These are phyloP conservation scores for Dione vanillae DNA, from an alignment of 2,888 invertebrate species.

Conservation along the genomic window DNA sequence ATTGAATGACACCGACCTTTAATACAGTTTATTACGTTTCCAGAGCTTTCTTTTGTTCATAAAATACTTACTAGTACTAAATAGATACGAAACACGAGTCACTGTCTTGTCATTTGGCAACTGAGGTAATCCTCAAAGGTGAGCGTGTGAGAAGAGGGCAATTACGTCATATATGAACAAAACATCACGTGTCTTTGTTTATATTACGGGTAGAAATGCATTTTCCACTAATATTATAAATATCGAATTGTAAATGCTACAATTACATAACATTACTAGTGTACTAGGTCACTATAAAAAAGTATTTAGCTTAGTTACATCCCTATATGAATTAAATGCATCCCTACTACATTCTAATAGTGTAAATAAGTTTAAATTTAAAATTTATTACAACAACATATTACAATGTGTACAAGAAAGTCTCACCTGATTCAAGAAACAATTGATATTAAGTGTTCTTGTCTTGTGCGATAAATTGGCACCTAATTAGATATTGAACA, in stretches of 20 bases:
- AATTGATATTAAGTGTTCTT: not conserved
- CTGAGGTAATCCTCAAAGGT: not conserved
- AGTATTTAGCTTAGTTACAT: too few relatives aligned
- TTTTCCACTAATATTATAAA: not conserved
- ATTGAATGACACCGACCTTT: conserved; percentile 3
- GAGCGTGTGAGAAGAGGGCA: not conserved
- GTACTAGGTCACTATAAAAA: too few relatives aligned
- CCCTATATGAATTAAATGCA: too few relatives aligned
- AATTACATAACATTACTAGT: too few relatives aligned
- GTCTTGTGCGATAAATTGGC: too few relatives aligned
- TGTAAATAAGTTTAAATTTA: too few relatives aligned
- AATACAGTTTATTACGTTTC: not conserved
- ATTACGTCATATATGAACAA: conserved; percentile 10
- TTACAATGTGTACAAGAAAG: too few relatives aligned
- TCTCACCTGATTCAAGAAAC: not conserved
- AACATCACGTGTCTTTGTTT: not conserved
- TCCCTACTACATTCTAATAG: too few relatives aligned
- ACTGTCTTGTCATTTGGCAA: conserved; percentile 8
- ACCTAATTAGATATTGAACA: too few relatives aligned
- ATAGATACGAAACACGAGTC: not conserved
- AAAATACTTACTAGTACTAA: not conserved
- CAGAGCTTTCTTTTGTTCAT: conserved; percentile 1
- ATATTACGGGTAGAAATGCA: not conserved
- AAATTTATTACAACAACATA: too few relatives aligned
- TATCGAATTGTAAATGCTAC: not conserved